Conservation (phyloP, 2,888 invertebrate genomes). For the Cactoblastis cactorum region DNA sequence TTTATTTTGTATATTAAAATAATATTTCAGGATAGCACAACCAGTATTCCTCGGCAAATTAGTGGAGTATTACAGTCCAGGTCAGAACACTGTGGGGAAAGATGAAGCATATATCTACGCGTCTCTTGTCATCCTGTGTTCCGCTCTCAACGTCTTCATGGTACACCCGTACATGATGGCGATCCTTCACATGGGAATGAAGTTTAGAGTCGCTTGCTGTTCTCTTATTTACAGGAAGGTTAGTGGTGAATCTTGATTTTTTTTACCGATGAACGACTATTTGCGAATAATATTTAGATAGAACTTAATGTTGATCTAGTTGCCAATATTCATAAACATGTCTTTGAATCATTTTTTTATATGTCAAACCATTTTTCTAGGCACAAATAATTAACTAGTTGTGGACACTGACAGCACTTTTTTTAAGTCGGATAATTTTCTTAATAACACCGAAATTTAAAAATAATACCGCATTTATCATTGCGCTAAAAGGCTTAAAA, state of each 20-base stretch:
- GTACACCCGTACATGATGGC: conserved; percentile 95
- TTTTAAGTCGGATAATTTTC: too few species aligned
- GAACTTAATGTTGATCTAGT: too few species aligned
- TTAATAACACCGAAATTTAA: too few species aligned
- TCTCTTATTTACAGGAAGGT: conserved; percentile 90
- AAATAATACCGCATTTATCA: too few species aligned
- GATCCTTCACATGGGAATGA: conserved; percentile 89
- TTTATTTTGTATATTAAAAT: not conserved
- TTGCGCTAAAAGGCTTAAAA: too few species aligned
- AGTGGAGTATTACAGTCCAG: conserved; percentile 79
- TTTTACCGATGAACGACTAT: too few species aligned
- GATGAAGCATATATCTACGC: conserved; percentile 88
- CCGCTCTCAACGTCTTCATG: conserved; percentile 86
- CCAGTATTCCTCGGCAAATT: conserved; percentile 82
- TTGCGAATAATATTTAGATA: too few species aligned
- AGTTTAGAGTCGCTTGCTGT: conserved; percentile 89
- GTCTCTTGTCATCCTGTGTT: conserved; percentile 84
- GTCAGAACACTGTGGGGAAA: conserved; percentile 39
- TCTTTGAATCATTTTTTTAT: too few species aligned
- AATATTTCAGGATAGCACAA: conserved; percentile 75
- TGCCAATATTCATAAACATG: too few species aligned
- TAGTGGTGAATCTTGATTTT: conserved; percentile 19
- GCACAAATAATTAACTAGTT: too few species aligned
- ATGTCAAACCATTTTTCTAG: too few species aligned
- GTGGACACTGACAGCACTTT: too few species aligned